phyloP scores from a whole-genome alignment of 2,888 invertebrate species.

The Drosophila mercatorum region DNA sequence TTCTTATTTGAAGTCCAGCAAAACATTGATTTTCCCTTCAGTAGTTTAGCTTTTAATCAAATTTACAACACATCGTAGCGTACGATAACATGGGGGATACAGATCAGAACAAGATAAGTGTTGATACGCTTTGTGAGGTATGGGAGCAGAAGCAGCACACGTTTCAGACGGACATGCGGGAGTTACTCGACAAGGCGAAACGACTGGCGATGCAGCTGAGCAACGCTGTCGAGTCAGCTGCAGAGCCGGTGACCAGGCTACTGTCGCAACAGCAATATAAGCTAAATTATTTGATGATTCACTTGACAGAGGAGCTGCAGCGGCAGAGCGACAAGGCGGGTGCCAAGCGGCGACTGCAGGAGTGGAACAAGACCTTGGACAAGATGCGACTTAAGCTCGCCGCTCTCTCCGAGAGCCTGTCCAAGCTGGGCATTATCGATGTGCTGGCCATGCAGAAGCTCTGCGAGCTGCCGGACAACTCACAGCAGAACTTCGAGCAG shows the following conservation, averaged over 20 bases:
- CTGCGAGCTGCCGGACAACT: slow-evolving; percentile 61
- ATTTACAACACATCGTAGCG: slow-evolving; percentile 4
- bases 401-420: slow-evolving; percentile 85
- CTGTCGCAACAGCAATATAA: slow-evolving; percentile 86
- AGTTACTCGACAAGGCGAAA: slow-evolving; percentile 31
- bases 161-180: slow-evolving; percentile 25
- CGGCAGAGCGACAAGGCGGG: slow-evolving; percentile 82
- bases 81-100: slow-evolving; percentile 20
- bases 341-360: slow-evolving; percentile 86
- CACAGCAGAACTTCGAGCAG: slow-evolving; percentile 74
- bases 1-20: too few relatives aligned
- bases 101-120: neutral
- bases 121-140: slow-evolving; percentile 22
- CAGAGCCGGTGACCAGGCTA: slow-evolving; percentile 23
- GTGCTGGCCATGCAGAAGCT: slow-evolving; percentile 15
- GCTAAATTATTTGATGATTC: slow-evolving; percentile 87
- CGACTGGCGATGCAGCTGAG: slow-evolving; percentile 5
- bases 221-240: neutral
- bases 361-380: slow-evolving; percentile 86
- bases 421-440: slow-evolving; percentile 86
- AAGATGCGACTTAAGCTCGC: slow-evolving; percentile 87
- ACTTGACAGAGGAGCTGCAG: slow-evolving; percentile 87
- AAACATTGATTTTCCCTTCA: slow-evolving; percentile 5
- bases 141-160: slow-evolving; percentile 28
- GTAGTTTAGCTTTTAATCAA: slow-evolving; percentile 5